A percentile compares a stretch with the other conserved stretches of the same genome.
Conservation (phyloP, 1,140 invertebrate genomes). For the Mesaphorura yosii region DNA sequence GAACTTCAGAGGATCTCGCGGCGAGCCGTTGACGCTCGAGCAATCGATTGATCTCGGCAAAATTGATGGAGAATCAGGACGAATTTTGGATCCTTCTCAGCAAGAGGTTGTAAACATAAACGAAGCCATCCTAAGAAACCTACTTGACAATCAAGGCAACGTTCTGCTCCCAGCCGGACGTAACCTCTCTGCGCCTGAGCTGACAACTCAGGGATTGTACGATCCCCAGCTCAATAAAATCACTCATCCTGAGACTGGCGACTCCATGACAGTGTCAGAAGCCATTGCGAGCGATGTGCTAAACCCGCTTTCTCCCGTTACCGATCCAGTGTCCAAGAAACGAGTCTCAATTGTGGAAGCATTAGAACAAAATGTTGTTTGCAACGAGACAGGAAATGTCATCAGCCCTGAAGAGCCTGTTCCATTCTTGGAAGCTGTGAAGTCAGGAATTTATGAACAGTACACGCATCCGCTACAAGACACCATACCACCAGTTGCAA, state of each 20-base stretch:
- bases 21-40: slow-evolving; percentile 50
- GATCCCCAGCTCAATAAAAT: slow-evolving; percentile 65
- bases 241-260: slow-evolving; percentile 79
- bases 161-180: slow-evolving; percentile 66
- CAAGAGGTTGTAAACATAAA: slow-evolving; percentile 65
- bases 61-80: slow-evolving; percentile 61
- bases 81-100: slow-evolving; percentile 67
- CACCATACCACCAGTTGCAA: slow-evolving; percentile 48
- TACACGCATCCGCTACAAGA: slow-evolving; percentile 27
- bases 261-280: slow-evolving; percentile 58
- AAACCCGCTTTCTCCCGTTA: slow-evolving; percentile 56
- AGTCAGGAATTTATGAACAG: slow-evolving; percentile 34
- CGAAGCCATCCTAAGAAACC: slow-evolving; percentile 69
- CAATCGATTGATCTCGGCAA: slow-evolving; percentile 63
- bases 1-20: slow-evolving; percentile 45
- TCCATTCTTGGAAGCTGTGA: slow-evolving; percentile 54
- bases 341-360: slow-evolving; percentile 65
- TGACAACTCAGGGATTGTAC: slow-evolving; percentile 69
- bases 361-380: slow-evolving; percentile 60
- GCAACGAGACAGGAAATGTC: slow-evolving; percentile 57
- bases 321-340: slow-evolving; percentile 46
- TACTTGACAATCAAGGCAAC: slow-evolving; percentile 67
- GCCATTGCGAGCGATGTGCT: slow-evolving; percentile 77
- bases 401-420: slow-evolving; percentile 47
- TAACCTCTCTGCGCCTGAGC: slow-evolving; percentile 65